phyloP scores from a whole-genome alignment of 2,888 invertebrate genomes.

The Lymantria dispar region DNA sequence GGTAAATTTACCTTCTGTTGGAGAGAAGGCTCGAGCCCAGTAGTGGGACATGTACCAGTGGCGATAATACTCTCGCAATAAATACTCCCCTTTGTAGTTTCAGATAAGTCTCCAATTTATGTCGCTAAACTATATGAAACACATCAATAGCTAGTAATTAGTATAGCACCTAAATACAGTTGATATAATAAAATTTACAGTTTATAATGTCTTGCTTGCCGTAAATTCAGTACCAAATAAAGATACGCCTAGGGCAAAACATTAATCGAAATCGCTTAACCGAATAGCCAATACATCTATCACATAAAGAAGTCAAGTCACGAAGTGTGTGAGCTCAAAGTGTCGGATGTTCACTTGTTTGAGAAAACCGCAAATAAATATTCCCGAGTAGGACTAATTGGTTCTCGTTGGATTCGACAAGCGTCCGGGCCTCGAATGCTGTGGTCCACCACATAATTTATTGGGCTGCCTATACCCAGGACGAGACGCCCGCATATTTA shows the following conservation, averaged over 20 bases:
- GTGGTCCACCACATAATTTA: slow-evolving; percentile 76
- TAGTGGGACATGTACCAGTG: too few species aligned
- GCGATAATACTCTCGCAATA: too few species aligned
- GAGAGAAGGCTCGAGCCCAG: too few species aligned
- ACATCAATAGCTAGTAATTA: too few species aligned
- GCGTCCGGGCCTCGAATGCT: slow-evolving; percentile 56
- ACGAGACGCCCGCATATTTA: slow-evolving; percentile 40
- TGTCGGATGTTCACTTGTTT: slow-evolving; percentile 65
- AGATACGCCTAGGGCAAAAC: slow-evolving; percentile 25
- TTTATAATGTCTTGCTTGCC: slow-evolving; percentile 1
- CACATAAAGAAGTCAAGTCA: slow-evolving; percentile 57
- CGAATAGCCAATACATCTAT: slow-evolving; percentile 31
- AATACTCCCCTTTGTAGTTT: too few species aligned
- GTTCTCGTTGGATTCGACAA: slow-evolving; percentile 76
- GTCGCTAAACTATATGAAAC: too few species aligned
- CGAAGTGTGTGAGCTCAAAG: slow-evolving; percentile 49
- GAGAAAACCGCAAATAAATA: slow-evolving; percentile 78
- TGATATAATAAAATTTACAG: too few species aligned
- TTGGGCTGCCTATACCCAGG: slow-evolving; percentile 56
- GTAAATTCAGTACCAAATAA: slow-evolving; percentile 29
- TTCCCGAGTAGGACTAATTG: slow-evolving; percentile 75
- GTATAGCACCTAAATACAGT: too few species aligned
- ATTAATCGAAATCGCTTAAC: slow-evolving; percentile 45
- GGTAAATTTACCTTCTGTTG: too few species aligned
- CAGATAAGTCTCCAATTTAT: too few species aligned